Evolutionary conservation across 1,140 invertebrate species (phyloP).

Genomic region (Microplitis mediator): DNA sequence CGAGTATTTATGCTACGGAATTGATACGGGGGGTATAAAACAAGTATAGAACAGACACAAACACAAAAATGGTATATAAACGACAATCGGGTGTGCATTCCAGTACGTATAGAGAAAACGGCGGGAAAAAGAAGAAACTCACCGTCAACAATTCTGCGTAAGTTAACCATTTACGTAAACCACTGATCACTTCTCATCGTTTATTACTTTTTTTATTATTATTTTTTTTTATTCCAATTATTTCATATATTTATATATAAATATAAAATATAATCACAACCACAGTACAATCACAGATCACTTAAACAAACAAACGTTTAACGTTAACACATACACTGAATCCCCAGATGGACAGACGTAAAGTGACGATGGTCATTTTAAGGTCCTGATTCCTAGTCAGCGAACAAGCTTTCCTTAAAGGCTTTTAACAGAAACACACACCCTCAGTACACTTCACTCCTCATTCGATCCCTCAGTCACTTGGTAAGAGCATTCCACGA

Average conservation of each 20-base stretch:
- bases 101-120: background rate
- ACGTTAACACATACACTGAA: too few species aligned
- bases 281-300: background rate
- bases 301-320: background rate
- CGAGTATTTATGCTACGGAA: too few species aligned
- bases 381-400: too few species aligned
- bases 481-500: slow-evolving; percentile 44
- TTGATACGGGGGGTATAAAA: too few species aligned
- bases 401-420: too few species aligned
- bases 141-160: slow-evolving; percentile 38
- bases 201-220: slow-evolving; percentile 37
- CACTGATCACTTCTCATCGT: slow-evolving; percentile 41
- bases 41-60: too few species aligned
- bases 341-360: too few species aligned
- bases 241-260: slow-evolving; percentile 3
- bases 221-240: too few species aligned
- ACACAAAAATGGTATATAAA: background rate
- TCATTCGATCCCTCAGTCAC: too few species aligned
- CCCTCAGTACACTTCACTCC: too few species aligned
- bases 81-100: background rate
- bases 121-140: slow-evolving; percentile 34
- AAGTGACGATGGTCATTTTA: too few species aligned
- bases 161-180: slow-evolving; percentile 37
- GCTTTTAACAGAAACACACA: too few species aligned
- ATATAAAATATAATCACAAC: background rate